Evolutionary conservation across 2,113 vertebrate genomes (phyloP), one percentile per base, ranked within the genome.

Genomic region (Scomber colias): DNA sequence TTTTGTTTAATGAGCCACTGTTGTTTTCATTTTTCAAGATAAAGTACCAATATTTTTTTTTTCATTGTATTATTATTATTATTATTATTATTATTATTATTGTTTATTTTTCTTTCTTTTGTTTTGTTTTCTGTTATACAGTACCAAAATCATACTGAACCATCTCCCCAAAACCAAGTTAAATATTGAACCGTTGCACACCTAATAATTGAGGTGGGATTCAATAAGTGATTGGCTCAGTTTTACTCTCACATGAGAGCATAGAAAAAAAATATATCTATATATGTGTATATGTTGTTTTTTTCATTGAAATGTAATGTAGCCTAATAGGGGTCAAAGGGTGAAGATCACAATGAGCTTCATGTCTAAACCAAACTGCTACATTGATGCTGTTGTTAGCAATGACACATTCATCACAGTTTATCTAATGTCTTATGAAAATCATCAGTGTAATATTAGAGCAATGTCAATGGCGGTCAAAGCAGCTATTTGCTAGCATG

Each of bases 381-480:
- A 14, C 48, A 5, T 67, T 44, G 44, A 64, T 45, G 62, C 65
- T 59, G 45, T n/a, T 62, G 61, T 73, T 77, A 49, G 53, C 50
- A 46, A 50, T 40, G 75, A 77, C 70, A 21, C 65, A 73, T 87
- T 45, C 9, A 71, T 84, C 74, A 71, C 65, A 54, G 55, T 88
- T 74, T 40, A 67, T 79, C 27, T 82, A 50, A 83, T 79, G 77
- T 67, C 72, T 65, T 62, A 3, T 57, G 49, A 3, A 56, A 53
- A 40, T 70, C 27, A 53, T 76, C 56, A n/a, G 62, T 56, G 57
- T 57, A 50, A 71, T 61, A 81, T 80, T 75, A 77, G 14, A 78
- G 11, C 73, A 90, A 84, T 60, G 84, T 84, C 83, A 88, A 14
- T 35, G 66, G n/a, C 24, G 68, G 76, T 83, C 80, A 69, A 40